A percentile compares a stretch with the other conserved stretches of the same genome.
These are phyloP conservation scores for Trachops cirrhosus DNA, from an alignment of 2,797 vertebrate genomes.

Conservation along the genomic window DNA sequence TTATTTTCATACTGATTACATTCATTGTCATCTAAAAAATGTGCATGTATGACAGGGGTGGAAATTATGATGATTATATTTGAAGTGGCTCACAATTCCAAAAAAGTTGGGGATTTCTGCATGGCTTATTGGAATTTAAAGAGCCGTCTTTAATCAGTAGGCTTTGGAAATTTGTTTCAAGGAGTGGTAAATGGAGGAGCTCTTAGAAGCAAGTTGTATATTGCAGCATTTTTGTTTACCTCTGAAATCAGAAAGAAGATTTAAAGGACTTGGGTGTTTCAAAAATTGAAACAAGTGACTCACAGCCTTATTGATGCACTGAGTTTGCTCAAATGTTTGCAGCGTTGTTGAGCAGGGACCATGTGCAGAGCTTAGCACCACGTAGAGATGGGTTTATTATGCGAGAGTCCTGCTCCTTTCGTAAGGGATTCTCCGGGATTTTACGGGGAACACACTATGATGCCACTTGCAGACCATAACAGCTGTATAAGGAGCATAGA, in stretches of 20 bases:
- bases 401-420: neutral
- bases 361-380: neutral
- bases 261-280: neutral
- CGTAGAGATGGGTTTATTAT: neutral
- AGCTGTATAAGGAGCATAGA: neutral
- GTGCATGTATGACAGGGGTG: neutral
- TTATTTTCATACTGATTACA: neutral
- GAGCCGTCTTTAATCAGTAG: neutral
- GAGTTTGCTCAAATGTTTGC: neutral
- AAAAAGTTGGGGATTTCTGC: neutral
- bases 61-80: neutral
- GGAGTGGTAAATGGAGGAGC: neutral
- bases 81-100: neutral
- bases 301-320: neutral
- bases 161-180: slow-evolving; percentile 36
- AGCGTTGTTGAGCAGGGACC: neutral
- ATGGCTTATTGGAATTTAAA: neutral
- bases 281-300: neutral
- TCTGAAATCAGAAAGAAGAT: slow-evolving; percentile 42
- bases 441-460: neutral
- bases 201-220: neutral
- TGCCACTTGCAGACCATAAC: neutral
- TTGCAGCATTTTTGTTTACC: neutral
- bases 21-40: neutral
- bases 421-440: neutral